Percentiles rank a stretch among this genome's conserved stretches.
Evolutionary conservation across 2,797 vertebrate species (phyloP).

Genomic region (Pangasius larnaudii): DNA sequence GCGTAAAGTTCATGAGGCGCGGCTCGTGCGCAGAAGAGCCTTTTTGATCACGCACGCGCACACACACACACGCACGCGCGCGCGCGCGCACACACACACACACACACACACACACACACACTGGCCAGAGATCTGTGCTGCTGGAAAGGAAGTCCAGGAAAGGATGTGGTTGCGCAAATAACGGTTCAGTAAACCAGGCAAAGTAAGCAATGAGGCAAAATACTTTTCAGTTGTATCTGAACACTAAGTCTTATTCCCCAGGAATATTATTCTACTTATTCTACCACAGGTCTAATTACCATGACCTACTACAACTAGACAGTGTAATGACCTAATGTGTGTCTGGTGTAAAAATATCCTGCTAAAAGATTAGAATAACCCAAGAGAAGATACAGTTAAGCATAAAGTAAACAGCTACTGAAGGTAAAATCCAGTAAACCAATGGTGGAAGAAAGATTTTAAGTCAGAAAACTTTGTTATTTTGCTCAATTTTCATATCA

Average conservation of each 20-base stretch:
- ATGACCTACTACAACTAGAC: background rate
- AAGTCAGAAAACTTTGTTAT: background rate
- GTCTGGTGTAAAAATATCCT: background rate
- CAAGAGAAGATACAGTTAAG: background rate
- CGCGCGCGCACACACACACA: no score
- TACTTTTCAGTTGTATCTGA: background rate
- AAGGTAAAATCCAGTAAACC: background rate
- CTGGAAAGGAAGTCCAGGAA: background rate
- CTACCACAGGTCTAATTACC: background rate
- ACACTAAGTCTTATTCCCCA: background rate
- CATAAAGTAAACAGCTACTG: background rate
- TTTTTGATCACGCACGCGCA: constrained; percentile 9
- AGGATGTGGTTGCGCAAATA: background rate
- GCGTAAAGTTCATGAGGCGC: constrained; percentile 36
- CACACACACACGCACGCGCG: background rate
- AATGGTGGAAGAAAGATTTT: background rate
- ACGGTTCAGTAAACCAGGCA: constrained; percentile 6
- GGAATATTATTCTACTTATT: no score
- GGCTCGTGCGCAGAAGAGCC: constrained; percentile 26
- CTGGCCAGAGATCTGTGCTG: background rate
- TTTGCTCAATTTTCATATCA: background rate
- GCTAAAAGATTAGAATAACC: background rate
- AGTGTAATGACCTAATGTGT: background rate
- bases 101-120: background rate
- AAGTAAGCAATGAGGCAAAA: background rate